Evolutionary conservation across 2,113 vertebrate species (phyloP), one percentile per base, ranked within the genome.

Genomic region (Sminthopsis crassicaudata): DNA sequence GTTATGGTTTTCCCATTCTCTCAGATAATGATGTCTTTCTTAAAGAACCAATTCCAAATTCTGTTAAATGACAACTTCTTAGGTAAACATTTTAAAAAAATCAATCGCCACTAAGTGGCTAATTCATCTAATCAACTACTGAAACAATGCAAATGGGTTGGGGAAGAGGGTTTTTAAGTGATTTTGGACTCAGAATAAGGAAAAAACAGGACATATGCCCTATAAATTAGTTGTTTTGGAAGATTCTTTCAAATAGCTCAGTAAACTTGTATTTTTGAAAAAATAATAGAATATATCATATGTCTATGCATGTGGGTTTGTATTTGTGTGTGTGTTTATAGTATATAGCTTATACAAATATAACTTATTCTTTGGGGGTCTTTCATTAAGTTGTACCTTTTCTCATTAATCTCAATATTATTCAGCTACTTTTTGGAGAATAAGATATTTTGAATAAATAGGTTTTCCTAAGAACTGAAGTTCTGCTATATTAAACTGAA

Each of bases 1-100:
- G 27, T 90, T 93, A 94, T 89, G 27, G 57, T 94, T 95, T 93
- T 95, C 91, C 93, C 36, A 54, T 93, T 88, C 57, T 96, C 90
- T 36, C 22, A 88, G 23, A n/a, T 42, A 42, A 42, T 42, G 22
- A 50, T 46, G 91, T 92, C 96, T 23, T n/a, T 94, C 76, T 91
- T 0, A 90, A 36, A 60, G 27, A 76, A 67, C 0, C 54, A 30
- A 54, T 8, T 36, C 42, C 2, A 6, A 90, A 94, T 96, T 92
- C 89, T 94, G 1, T 89, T 92, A 51, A n/a, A 89, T 91, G 7
- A 42, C 67, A 42, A 22, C 10, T 11, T 55, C 84, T 51, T 60
- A 52, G 76, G 52, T 22, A 42, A 84, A 84, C 19, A 84, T 84
- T 84, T 19, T n/a, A n/a, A 48, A 42, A 84, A 84, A 8, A 30